Percentiles rank a stretch among this genome's conserved stretches.
These are phyloP conservation scores for Scaptomyza graminum DNA, from an alignment of 1,140 invertebrate species.

Conservation along the genomic window DNA sequence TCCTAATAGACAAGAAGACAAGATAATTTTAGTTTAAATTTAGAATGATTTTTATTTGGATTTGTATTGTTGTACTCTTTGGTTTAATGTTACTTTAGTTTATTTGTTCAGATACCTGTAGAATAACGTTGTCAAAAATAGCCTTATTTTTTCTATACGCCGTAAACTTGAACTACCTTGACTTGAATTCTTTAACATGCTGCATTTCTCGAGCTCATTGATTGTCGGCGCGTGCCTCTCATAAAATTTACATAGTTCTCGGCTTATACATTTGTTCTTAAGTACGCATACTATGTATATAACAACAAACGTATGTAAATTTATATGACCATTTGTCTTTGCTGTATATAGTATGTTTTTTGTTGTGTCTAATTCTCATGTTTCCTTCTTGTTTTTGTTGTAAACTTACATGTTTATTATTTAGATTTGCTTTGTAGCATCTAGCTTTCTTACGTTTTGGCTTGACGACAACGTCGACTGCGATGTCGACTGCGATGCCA, in stretches of 20 bases:
- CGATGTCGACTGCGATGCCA: slow-evolving; percentile 5
- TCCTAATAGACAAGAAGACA: background rate
- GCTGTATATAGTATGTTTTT: background rate
- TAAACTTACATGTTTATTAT: slow-evolving; percentile 59
- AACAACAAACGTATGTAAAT: slow-evolving; percentile 4
- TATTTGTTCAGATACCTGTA: background rate
- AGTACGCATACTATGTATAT: background rate
- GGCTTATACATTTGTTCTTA: background rate
- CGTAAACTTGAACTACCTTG: slow-evolving; percentile 17
- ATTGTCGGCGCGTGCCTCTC: slow-evolving; percentile 18
- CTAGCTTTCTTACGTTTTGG: slow-evolving; percentile 26
- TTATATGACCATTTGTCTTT: background rate
- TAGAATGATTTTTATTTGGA: background rate
- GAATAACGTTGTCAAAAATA: background rate
- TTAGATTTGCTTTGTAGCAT: slow-evolving; percentile 12
- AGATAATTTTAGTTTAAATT: background rate
- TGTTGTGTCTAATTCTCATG: slow-evolving; percentile 14
- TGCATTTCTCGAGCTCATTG: slow-evolving; percentile 23
- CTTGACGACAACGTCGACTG: slow-evolving; percentile 14
- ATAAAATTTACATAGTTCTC: slow-evolving; percentile 25
- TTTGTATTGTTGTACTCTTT: background rate
- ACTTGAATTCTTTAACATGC: background rate
- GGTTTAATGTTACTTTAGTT: no score
- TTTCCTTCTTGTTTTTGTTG: slow-evolving; percentile 21
- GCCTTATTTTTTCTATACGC: background rate